phyloP scores from a whole-genome alignment of 2,888 invertebrate genomes.

The Ophioninae sp. region DNA sequence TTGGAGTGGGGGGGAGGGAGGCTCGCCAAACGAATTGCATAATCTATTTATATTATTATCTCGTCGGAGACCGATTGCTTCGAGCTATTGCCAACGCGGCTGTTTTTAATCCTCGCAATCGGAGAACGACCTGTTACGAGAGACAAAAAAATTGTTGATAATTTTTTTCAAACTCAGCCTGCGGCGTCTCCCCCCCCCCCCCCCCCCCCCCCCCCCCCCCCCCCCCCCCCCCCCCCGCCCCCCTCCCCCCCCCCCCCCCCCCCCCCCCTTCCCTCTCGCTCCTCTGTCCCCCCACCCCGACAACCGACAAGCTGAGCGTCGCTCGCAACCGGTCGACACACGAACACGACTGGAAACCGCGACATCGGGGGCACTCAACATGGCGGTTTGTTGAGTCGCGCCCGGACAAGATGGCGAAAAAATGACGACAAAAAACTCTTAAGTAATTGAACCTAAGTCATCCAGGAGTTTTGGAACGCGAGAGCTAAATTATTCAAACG shows the following conservation, averaged over 20 bases:
- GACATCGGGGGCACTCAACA: conserved; percentile 74
- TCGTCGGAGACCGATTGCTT: conserved; percentile 64
- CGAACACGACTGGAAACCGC: conserved; percentile 69
- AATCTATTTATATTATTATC: conserved; percentile 77
- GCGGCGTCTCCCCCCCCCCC: not conserved
- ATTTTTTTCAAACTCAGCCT: conserved; percentile 19
- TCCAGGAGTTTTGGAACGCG: not conserved
- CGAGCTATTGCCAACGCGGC: conserved; percentile 51
- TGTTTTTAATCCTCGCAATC: not conserved
- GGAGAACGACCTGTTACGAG: conserved; percentile 34
- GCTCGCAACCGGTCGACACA: conserved; percentile 57
- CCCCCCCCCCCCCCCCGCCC: conserved; percentile 37
- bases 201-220: conserved; percentile 38
- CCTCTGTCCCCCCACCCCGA: conserved; percentile 29
- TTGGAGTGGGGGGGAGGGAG: not conserved
- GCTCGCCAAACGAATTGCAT: conserved; percentile 70
- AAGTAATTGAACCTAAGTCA: not conserved
- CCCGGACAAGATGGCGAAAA: conserved; percentile 79
- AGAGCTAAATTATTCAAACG: not conserved
- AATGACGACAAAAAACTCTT: conserved; percentile 42
- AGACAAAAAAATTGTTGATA: conserved; percentile 68
- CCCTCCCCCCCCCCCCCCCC: conserved; percentile 23
- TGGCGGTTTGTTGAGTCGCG: conserved; percentile 77
- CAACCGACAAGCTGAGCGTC: conserved; percentile 29
- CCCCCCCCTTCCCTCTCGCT: conserved; percentile 40